Conservation (phyloP, 2,888 invertebrate genomes). For the Diadromus collaris region DNA sequence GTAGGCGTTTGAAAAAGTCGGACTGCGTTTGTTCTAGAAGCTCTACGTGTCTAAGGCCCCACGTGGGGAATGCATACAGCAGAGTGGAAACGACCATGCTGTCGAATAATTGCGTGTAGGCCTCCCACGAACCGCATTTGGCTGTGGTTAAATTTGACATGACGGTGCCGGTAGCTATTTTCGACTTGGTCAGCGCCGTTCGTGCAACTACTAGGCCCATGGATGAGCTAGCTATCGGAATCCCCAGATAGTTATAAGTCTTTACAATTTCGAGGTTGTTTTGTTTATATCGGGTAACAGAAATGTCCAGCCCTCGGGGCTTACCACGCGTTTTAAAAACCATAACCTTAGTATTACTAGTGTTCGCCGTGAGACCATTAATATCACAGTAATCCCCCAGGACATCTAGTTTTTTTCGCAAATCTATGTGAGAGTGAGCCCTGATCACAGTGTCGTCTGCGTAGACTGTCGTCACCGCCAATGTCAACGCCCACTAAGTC, state of each 20-base stretch:
- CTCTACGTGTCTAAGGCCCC: slow-evolving; percentile 35
- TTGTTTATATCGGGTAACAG: neutral
- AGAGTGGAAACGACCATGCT: neutral
- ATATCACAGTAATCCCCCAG: slow-evolving; percentile 31
- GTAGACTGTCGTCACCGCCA: slow-evolving; percentile 4
- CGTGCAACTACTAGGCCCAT: neutral
- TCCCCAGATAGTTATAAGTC: neutral
- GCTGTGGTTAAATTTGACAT: slow-evolving; percentile 2
- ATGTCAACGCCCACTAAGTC: slow-evolving; percentile 1
- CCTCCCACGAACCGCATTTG: neutral
- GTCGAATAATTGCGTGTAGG: neutral
- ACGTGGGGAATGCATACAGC: neutral
- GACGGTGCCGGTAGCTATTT: slow-evolving; percentile 1
- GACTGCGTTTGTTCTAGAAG: neutral
- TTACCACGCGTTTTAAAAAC: slow-evolving; percentile 24
- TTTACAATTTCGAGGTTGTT: neutral
- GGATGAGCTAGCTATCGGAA: neutral
- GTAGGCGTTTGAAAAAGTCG: neutral
- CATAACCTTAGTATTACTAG: slow-evolving; percentile 27
- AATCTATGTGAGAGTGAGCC: slow-evolving; percentile 18
- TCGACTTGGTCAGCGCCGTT: slow-evolving; percentile 5
- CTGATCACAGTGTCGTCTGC: slow-evolving; percentile 41
- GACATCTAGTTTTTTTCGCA: slow-evolving; percentile 31
- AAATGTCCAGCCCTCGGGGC: neutral
- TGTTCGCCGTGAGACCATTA: slow-evolving; percentile 30